A percentile compares a stretch with the other conserved stretches of the same genome.
These are phyloP conservation scores for Chironomus riparius DNA, from an alignment of 2,888 invertebrate species.

Conservation along the genomic window DNA sequence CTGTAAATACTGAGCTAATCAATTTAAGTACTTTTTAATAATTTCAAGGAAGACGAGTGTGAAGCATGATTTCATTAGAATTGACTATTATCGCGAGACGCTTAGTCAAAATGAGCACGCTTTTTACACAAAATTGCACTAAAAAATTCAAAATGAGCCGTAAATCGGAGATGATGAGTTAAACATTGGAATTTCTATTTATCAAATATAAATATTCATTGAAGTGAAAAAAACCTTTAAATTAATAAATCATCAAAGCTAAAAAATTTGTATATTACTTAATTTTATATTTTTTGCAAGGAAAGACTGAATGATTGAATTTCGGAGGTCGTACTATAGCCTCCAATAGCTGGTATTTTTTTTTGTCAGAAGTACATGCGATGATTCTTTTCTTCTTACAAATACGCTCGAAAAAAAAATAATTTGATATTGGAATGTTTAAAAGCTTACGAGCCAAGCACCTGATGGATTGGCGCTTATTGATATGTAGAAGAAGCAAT, in stretches of 20 bases:
- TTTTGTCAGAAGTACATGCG: background rate
- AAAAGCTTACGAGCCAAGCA: background rate
- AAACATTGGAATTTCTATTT: slow-evolving; percentile 24
- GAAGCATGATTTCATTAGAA: too few species aligned
- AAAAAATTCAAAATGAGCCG: too few species aligned
- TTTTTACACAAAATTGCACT: too few species aligned
- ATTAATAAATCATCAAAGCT: slow-evolving; percentile 25
- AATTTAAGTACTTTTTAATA: too few species aligned
- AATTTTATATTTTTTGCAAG: too few species aligned
- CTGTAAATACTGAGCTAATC: too few species aligned
- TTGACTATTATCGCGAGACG: too few species aligned
- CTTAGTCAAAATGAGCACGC: too few species aligned
- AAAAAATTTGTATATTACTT: background rate
- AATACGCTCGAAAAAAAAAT: background rate
- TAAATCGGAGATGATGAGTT: slow-evolving; percentile 1
- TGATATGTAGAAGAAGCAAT: background rate
- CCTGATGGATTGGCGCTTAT: background rate
- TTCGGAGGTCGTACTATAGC: slow-evolving; percentile 22
- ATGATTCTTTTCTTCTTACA: background rate
- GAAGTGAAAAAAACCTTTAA: background rate
- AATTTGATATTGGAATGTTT: background rate
- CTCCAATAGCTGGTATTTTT: background rate
- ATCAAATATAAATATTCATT: background rate
- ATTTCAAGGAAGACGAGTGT: too few species aligned
- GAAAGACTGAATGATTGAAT: background rate